These are phyloP conservation scores for Parazoanthus atlanticus DNA, from an alignment of 92 coral and sea anemone genomes.

Conservation along the genomic window DNA sequence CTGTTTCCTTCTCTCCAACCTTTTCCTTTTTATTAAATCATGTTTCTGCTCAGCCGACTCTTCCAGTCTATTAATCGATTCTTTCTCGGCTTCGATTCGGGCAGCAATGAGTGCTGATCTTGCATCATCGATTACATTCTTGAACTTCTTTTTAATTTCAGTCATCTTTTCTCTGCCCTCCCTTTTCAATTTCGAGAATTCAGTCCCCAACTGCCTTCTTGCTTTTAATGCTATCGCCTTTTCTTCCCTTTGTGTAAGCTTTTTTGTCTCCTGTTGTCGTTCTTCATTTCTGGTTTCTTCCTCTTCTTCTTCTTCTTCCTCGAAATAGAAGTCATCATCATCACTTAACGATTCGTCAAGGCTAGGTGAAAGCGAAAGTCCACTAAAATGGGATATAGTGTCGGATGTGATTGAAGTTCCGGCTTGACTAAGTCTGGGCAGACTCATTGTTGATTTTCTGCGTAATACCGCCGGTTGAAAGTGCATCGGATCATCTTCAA, in stretches of 20 bases:
- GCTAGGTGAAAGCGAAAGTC: conserved; percentile 52
- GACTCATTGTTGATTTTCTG: background rate
- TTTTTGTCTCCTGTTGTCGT: conserved; percentile 7
- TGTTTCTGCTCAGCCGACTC: conserved; percentile 69
- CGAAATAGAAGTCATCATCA: conserved; percentile 46
- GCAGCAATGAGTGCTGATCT: conserved; percentile 69
- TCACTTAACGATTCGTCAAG: conserved; percentile 50
- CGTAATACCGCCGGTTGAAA: background rate
- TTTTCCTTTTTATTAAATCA: conserved; percentile 64
- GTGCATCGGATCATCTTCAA: background rate
- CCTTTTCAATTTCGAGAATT: conserved; percentile 55
- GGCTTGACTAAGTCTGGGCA: background rate
- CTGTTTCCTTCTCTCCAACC: conserved; percentile 57
- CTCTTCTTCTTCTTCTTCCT: conserved; percentile 55
- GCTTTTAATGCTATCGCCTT: conserved; percentile 61
- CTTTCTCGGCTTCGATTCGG: conserved; percentile 75
- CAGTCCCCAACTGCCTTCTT: conserved; percentile 52
- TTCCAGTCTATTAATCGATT: conserved; percentile 59
- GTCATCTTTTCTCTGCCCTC: conserved; percentile 64
- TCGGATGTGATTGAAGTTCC: conserved; percentile 45
- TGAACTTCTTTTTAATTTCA: conserved; percentile 65
- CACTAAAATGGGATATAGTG: conserved; percentile 41
- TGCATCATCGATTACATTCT: conserved; percentile 71
- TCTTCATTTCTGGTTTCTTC: conserved; percentile 1
- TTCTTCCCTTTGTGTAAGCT: conserved; percentile 40